A percentile compares a stretch with the other conserved stretches of the same genome.
Evolutionary conservation across 2,113 vertebrate species (phyloP).

Genomic region (Paradisaea rubra): DNA sequence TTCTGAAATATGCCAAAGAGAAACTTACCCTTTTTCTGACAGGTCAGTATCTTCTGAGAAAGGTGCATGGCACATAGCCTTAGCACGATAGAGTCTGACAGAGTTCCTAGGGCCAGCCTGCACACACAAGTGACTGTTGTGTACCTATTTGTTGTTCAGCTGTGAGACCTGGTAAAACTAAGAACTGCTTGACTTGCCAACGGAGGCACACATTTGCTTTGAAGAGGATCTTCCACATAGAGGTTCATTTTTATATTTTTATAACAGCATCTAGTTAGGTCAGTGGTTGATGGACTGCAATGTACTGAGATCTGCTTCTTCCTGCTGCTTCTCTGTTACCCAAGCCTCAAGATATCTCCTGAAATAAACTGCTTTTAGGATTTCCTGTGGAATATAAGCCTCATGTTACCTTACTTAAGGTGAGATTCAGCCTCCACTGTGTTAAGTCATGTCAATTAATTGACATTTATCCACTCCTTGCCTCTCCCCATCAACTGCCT

Average conservation of each 20-base stretch:
- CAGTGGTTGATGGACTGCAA: not conserved
- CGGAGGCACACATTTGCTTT: not conserved
- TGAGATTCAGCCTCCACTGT: not conserved
- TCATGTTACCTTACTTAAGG: not conserved
- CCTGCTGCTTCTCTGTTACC: not conserved
- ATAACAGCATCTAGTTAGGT: not conserved
- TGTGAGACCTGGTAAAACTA: not conserved
- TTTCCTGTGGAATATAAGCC: not conserved
- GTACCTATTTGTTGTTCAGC: not conserved
- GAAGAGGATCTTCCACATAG: not conserved
- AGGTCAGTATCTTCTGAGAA: not conserved
- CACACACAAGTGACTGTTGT: not conserved
- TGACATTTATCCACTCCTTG: not conserved
- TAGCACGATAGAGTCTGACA: not conserved
- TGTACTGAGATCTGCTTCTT: not conserved
- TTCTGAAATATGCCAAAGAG: not conserved
- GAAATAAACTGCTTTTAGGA: conserved; percentile 19
- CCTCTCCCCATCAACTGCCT: not conserved
- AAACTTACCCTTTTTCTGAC: not conserved
- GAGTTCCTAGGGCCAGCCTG: not conserved
- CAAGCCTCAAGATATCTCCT: not conserved
- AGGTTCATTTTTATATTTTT: not conserved
- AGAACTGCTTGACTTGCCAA: not conserved
- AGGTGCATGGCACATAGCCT: not conserved
- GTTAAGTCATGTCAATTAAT: not conserved